These are phyloP conservation scores for Drosophila orosa DNA, from an alignment of 1,140 invertebrate genomes.

Conservation along the genomic window DNA sequence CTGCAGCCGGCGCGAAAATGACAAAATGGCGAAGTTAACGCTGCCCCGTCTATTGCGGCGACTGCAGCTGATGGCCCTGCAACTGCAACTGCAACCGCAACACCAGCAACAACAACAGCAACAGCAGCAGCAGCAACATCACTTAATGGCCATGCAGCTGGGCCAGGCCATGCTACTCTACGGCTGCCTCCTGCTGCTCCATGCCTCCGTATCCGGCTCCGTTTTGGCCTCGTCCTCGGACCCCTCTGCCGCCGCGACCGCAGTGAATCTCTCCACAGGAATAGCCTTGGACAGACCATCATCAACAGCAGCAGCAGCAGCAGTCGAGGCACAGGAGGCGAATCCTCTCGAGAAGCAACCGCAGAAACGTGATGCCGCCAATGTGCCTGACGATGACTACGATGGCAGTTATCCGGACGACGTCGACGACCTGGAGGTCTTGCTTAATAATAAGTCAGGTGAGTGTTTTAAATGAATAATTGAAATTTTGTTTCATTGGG, in stretches of 20 bases:
- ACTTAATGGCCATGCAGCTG: conserved; percentile 63
- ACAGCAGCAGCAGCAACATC: conserved; percentile 34
- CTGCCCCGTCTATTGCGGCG: conserved; percentile 70
- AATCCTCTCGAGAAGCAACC: conserved; percentile 15
- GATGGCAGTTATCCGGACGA: conserved; percentile 82
- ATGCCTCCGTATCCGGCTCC: conserved; percentile 61
- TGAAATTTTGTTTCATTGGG: no score
- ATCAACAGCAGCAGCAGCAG: conserved; percentile 17
- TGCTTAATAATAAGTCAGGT: conserved; percentile 84
- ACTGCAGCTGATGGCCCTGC: conserved; percentile 56
- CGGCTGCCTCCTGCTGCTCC: conserved; percentile 71
- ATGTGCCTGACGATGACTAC: conserved; percentile 83
- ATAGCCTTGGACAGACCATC: conserved; percentile 2
- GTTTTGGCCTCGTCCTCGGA: conserved; percentile 37
- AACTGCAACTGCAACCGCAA: conserved; percentile 31
- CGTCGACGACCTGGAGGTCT: conserved; percentile 78
- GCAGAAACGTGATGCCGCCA: conserved; percentile 72
- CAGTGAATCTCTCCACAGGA: conserved; percentile 28
- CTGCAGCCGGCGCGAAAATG: conserved; percentile 52
- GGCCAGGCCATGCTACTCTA: conserved; percentile 73
- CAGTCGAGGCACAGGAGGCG: not conserved
- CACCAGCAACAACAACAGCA: conserved; percentile 47
- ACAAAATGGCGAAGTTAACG: conserved; percentile 78
- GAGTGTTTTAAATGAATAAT: conserved; percentile 18
- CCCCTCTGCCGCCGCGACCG: not conserved